Percentiles rank a stretch among this genome's conserved stretches.
phyloP scores from a whole-genome alignment of 2,113 vertebrate genomes.

The Eurystomus gularis region DNA sequence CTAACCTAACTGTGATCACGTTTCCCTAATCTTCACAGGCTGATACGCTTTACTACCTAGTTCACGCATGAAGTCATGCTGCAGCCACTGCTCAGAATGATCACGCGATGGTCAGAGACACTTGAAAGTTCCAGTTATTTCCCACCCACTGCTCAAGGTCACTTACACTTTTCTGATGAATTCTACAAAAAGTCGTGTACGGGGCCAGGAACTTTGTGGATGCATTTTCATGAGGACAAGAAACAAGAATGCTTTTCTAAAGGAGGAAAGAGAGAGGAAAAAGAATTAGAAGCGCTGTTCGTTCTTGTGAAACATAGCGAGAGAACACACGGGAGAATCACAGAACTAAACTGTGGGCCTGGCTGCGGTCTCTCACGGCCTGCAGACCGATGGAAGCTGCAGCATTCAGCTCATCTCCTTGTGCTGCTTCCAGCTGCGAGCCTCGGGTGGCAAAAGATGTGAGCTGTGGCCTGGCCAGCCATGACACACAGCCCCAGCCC shows the following conservation, averaged over 20 bases:
- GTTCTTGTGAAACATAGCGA: background rate
- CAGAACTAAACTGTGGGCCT: fast-evolving
- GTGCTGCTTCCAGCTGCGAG: fast-evolving
- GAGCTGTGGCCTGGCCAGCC: background rate
- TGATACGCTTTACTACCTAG: background rate
- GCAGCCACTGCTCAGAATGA: no score
- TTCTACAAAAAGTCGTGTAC: conserved; percentile 70
- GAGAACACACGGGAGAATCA: no score
- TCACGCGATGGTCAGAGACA: no score
- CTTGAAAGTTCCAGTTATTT: background rate
- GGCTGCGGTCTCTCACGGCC: background rate
- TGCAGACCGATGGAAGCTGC: fast-evolving
- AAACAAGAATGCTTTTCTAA: conserved; percentile 79
- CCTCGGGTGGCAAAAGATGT: background rate
- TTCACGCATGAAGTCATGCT: background rate
- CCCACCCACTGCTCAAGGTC: background rate
- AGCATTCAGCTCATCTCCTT: background rate
- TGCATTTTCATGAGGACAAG: conserved; percentile 74
- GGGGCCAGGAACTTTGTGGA: conserved; percentile 77
- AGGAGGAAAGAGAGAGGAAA: background rate
- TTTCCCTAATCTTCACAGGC: no score
- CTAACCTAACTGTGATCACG: fast-evolving
- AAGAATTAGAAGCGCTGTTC: background rate
- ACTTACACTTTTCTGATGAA: conserved; percentile 80
- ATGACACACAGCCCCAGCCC: background rate